Conservation (phyloP, 2,888 invertebrate genomes). For the Bugula neritina region DNA sequence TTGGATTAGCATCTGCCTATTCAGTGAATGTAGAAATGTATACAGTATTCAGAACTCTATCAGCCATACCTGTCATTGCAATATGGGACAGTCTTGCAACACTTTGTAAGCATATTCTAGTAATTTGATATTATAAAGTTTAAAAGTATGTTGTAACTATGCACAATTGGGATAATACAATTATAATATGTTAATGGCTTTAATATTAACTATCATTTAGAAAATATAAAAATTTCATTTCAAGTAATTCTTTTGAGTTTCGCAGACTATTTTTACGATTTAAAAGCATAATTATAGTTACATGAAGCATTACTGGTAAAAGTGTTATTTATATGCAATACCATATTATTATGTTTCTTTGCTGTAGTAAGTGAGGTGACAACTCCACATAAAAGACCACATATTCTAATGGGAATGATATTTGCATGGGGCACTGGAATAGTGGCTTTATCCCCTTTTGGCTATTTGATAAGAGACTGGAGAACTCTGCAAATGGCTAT, state of each 20-base stretch:
- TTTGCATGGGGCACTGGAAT: not conserved
- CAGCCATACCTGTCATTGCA: not conserved
- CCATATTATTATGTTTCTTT: too few species aligned
- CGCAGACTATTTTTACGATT: too few species aligned
- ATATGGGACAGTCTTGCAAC: slow-evolving; percentile 1
- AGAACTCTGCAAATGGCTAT: not conserved
- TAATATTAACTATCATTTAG: too few species aligned
- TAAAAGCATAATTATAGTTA: too few species aligned
- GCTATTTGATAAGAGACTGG: slow-evolving; percentile 5
- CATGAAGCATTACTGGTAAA: too few species aligned
- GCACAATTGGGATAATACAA: too few species aligned
- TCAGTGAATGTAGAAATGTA: slow-evolving; percentile 5
- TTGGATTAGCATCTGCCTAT: not conserved
- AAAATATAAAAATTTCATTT: too few species aligned
- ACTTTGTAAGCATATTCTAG: not conserved
- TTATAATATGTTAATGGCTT: too few species aligned
- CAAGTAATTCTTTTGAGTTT: too few species aligned
- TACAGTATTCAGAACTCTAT: not conserved
- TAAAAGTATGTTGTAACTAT: too few species aligned
- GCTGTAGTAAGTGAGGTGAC: slow-evolving; percentile 13
- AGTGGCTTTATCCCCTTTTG: not conserved
- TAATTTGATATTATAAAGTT: too few species aligned
- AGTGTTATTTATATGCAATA: too few species aligned
- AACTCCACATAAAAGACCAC: not conserved
- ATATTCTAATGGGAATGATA: not conserved